Percentiles rank a stretch among this genome's conserved stretches.
These are phyloP conservation scores for Phymorhynchus buccinoides DNA, from an alignment of 1,140 invertebrate species.

Conservation along the genomic window DNA sequence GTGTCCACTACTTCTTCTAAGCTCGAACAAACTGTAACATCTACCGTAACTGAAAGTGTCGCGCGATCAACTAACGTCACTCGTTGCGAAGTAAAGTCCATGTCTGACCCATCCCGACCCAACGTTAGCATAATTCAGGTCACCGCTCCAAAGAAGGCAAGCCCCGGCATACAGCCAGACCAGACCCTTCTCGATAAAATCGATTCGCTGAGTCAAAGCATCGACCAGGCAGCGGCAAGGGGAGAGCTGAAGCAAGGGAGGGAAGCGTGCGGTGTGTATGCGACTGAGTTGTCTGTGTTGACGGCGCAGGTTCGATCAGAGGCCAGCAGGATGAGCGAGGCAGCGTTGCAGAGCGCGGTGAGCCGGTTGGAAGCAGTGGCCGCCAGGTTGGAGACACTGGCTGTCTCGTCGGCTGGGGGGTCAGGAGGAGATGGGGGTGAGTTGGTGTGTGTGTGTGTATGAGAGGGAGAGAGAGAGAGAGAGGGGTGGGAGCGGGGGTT, in stretches of 20 bases:
- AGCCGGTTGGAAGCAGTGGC: conserved; percentile 15
- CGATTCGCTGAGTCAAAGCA: neutral
- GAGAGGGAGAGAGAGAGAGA: no score
- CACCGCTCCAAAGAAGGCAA: neutral
- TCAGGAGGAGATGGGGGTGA: neutral
- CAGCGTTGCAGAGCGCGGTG: conserved; percentile 16
- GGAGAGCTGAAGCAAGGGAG: conserved; percentile 7
- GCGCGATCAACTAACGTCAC: neutral
- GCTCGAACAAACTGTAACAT: neutral
- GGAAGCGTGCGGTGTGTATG: neutral
- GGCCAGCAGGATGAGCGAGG: conserved; percentile 1
- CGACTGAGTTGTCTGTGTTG: conserved; percentile 21
- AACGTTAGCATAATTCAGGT: neutral
- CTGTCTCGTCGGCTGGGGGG: neutral
- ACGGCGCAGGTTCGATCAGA: conserved; percentile 12
- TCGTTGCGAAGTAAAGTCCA: no score
- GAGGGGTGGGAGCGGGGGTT: no score
- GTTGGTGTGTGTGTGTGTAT: neutral
- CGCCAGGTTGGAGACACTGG: neutral
- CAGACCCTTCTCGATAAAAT: conserved; percentile 11
- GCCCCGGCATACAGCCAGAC: neutral
- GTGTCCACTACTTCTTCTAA: neutral
- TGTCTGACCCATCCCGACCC: no score
- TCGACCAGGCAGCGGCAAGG: neutral
- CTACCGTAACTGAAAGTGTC: neutral